Base-by-base conservation (phyloP, 2,888 invertebrate species). In the Drosophila nr. medialis region DNA sequence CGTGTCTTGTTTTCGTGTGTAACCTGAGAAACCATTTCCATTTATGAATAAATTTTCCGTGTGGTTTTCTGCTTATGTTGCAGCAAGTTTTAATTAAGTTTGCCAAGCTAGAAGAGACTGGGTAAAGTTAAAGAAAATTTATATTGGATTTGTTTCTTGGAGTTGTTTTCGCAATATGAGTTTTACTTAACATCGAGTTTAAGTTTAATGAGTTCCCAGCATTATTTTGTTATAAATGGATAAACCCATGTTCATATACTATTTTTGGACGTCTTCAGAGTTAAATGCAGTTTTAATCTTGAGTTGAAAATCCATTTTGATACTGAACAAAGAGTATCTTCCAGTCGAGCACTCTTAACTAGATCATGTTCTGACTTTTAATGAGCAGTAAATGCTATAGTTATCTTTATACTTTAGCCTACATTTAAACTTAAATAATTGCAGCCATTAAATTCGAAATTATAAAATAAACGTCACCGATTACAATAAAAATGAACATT, bases 381-480 rank as follows among this genome's bases (percentile, higher is more conserved):
- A 13, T 24, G 45, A 7, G 21, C 8, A 15, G 45, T 15, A 15
- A 45, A 13, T 10, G 48, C 18, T 15, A 27, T 27, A 8, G 10
- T 27, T 13, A 29, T n/a, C 30, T 15, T 29, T 32, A 21, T 11
- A 32, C 13, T 30, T 29, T n/a, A 27, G 24, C 49, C 51, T 40
- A 69, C 29, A 65, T 36, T 38, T 53, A 1, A 70, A 68, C 56
- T 27, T 48, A 8, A 8, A 29, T 59, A 67, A 77, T 75, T 77
- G 60, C 32, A 71, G 74, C 60, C 56, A 76, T 86, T 85, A 62
- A 65, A 62, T 77, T 66, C 53, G 49, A 70, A 76, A 75, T 70
- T 70, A 66, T 67, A 53, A 79, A 72, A 67, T 82, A 75, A 87
- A 75, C 69, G 77, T 49, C 69, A 65, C 69, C 70, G 18, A 34